Evolutionary conservation across 2,888 invertebrate species (phyloP), one percentile per base, ranked within the genome.

Genomic region (Drosophila pegasa): DNA sequence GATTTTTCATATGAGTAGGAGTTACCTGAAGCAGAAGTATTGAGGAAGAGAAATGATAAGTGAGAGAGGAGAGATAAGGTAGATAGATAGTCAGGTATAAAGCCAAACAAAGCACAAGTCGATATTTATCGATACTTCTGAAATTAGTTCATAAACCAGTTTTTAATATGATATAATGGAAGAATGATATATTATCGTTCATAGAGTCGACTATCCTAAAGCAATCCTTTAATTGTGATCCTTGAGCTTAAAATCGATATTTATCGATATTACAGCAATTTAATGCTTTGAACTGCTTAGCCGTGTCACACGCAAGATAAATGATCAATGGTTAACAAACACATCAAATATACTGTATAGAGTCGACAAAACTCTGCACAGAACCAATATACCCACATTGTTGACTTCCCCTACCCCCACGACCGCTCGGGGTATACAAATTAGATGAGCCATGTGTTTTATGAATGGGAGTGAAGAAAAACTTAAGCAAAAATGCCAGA

Each of bases 361-460:
- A 16, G 5, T 4, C 8, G 14, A 1, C 14, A 22, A 22, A 18
- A 20, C 20, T 14, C 14, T 41, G 14, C 22, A 14, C 22, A 27
- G 45, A 45, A 10, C 16, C 12, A 16, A 45, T 45, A 45, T 45
- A 18, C 45, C 16, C 47, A 29, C 6, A 2, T 27, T 27, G 0
- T 6, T 12, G 1, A 14, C 50, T 22, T 33, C 14, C 16, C 10
- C n/a, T n/a, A n/a, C n/a, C 3, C 10, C 10, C 33, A 33, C 16
- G 9, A 16, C n/a, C 20, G 3, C 3, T n/a, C 25, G 9, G 35
- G 16, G 22, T 29, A 52, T 38, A 52, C 40, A 71, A 66, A 66
- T 69, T 75, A 71, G 79, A 75, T 78, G 78, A 78, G 79, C 64
- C 81, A 52, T 73, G 65, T 76, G 73, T 65, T 45, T 75, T 84